These are phyloP conservation scores for Drosophila serrata DNA, from an alignment of 1,140 invertebrate species.

Conservation along the genomic window DNA sequence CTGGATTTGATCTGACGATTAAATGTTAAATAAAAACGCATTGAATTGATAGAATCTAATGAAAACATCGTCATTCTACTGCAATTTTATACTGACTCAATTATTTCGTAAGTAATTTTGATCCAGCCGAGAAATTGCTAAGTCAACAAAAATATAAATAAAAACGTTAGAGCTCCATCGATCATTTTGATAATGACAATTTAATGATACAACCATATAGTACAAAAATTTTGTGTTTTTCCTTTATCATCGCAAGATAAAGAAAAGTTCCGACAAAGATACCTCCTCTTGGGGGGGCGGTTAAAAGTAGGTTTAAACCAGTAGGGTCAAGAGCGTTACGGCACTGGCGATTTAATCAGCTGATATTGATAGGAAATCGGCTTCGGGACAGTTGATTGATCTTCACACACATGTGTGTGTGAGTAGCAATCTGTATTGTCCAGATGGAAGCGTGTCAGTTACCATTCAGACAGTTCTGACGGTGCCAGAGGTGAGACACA, in stretches of 20 bases:
- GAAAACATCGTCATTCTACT: background rate
- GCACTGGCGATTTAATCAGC: slow-evolving; percentile 17
- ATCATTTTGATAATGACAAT: slow-evolving; percentile 28
- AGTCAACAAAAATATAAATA: slow-evolving; percentile 7
- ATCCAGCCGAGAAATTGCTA: slow-evolving; percentile 27
- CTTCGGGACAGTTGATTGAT: slow-evolving; percentile 58
- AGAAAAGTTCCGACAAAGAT: slow-evolving; percentile 14
- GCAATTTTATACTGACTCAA: background rate
- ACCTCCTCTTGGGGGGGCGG: background rate
- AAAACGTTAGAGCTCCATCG: slow-evolving; percentile 32
- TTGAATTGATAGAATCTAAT: slow-evolving; percentile 13
- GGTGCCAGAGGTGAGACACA: slow-evolving; percentile 58
- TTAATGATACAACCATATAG: slow-evolving; percentile 18
- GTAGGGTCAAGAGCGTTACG: slow-evolving; percentile 4
- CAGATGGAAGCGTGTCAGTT: slow-evolving; percentile 43
- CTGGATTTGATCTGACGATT: slow-evolving; percentile 21
- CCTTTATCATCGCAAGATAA: slow-evolving; percentile 23
- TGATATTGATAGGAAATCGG: slow-evolving; percentile 13
- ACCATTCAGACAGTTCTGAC: slow-evolving; percentile 45
- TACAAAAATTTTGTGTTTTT: slow-evolving; percentile 4
- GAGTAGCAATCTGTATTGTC: slow-evolving; percentile 56
- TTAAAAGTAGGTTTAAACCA: background rate
- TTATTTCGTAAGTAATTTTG: slow-evolving; percentile 9
- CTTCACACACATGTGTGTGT: slow-evolving; percentile 52
- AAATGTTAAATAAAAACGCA: slow-evolving; percentile 6